Evolutionary conservation across 2,888 invertebrate genomes (phyloP).

Genomic region (Torymus tubicola): DNA sequence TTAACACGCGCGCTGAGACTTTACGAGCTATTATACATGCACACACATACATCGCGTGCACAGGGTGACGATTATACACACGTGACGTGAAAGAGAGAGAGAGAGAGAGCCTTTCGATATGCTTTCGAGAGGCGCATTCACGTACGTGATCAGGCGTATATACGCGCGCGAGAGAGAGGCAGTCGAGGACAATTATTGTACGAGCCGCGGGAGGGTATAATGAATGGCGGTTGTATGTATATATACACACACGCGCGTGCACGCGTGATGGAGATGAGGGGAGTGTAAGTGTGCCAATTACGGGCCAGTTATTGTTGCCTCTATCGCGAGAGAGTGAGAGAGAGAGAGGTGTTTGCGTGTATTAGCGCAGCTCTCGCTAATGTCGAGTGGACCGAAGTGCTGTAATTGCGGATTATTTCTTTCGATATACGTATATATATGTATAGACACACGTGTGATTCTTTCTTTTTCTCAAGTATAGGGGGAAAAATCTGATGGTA

Average conservation of each 20-base stretch:
- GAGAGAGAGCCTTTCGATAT: slow-evolving; percentile 13
- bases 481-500: too few relatives aligned
- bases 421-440: too few relatives aligned
- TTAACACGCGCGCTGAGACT: too few relatives aligned
- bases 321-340: too few relatives aligned
- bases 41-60: too few relatives aligned
- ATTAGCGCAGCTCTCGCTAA: too few relatives aligned
- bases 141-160: background rate
- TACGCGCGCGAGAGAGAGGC: too few relatives aligned
- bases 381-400: too few relatives aligned
- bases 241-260: background rate
- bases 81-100: background rate
- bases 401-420: too few relatives aligned
- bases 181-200: background rate
- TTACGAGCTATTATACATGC: too few relatives aligned
- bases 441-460: too few relatives aligned
- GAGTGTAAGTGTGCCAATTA: background rate
- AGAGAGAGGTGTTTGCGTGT: background rate
- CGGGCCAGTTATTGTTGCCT: background rate
- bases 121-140: background rate
- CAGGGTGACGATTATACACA: background rate
- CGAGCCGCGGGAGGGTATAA: background rate
- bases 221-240: background rate
- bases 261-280: background rate
- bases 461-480: too few relatives aligned